Evolutionary conservation across 2,888 invertebrate species (phyloP).

Genomic region (Pseudeuparius sepicola): DNA sequence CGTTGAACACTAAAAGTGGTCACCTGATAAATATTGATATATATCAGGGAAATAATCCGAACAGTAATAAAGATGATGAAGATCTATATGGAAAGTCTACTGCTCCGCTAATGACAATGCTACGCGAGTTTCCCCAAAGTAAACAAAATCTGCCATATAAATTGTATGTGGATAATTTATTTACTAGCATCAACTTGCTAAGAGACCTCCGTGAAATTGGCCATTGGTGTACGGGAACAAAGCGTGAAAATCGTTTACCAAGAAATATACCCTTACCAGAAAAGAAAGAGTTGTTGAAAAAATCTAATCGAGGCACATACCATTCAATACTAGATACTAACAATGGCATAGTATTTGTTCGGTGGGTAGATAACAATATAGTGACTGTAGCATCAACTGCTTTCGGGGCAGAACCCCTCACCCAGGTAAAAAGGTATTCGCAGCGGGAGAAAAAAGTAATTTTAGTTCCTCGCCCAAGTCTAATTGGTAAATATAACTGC

Average conservation of each 20-base stretch:
- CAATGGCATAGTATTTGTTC: too few species aligned
- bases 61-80: slow-evolving; percentile 11
- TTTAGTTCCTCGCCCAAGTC: slow-evolving; percentile 3
- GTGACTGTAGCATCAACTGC: slow-evolving; percentile 14
- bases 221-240: slow-evolving; percentile 24
- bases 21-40: slow-evolving; percentile 30
- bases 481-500: slow-evolving; percentile 11
- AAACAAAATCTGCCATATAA: slow-evolving; percentile 18
- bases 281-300: slow-evolving; percentile 1
- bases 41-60: slow-evolving; percentile 27
- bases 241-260: slow-evolving; percentile 20
- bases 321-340: slow-evolving; percentile 8
- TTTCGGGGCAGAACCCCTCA: slow-evolving; percentile 9
- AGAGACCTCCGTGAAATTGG: slow-evolving; percentile 19
- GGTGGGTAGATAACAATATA: too few species aligned
- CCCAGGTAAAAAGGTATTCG: slow-evolving; percentile 8
- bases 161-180: slow-evolving; percentile 26
- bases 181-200: slow-evolving; percentile 25
- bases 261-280: slow-evolving; percentile 15
- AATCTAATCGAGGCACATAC: background rate
- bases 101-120: slow-evolving; percentile 17
- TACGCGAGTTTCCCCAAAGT: too few species aligned
- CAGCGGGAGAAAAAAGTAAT: slow-evolving; percentile 8
- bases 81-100: slow-evolving; percentile 15
- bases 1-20: slow-evolving; percentile 23